A percentile compares a stretch with the other conserved stretches of the same genome.
phyloP scores from a whole-genome alignment of 2,113 vertebrate genomes.

The Mormyrus iriodes region DNA sequence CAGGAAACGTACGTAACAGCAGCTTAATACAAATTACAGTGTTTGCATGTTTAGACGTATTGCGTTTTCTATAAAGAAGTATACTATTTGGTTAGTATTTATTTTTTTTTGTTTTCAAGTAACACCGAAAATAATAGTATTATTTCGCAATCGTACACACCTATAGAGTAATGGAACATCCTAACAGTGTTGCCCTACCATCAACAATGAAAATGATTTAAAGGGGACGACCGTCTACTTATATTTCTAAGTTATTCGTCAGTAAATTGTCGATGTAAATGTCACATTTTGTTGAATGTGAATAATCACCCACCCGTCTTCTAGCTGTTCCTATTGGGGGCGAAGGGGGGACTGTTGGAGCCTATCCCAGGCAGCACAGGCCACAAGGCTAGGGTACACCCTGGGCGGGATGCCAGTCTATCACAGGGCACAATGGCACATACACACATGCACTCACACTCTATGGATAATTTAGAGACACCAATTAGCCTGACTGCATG shows the following conservation, averaged over 20 bases:
- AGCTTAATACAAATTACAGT: neutral
- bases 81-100: neutral
- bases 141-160: slow-evolving; percentile 11
- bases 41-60: neutral
- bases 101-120: neutral
- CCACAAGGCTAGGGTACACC: neutral
- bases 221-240: neutral
- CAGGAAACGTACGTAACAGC: slow-evolving; percentile 10
- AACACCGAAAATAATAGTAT: neutral
- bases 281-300: neutral
- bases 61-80: neutral
- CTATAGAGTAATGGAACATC: neutral
- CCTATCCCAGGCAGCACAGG: neutral
- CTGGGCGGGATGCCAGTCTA: neutral
- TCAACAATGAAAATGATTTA: neutral
- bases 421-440: neutral
- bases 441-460: neutral
- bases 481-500: no score
- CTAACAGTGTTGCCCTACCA: neutral
- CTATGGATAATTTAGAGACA: neutral
- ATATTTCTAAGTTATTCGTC: neutral
- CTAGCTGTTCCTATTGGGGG: neutral
- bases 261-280: neutral
- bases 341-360: neutral
- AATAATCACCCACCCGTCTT: neutral